Base-by-base conservation (phyloP, 2,797 vertebrate species). In the Spea hammondii region DNA sequence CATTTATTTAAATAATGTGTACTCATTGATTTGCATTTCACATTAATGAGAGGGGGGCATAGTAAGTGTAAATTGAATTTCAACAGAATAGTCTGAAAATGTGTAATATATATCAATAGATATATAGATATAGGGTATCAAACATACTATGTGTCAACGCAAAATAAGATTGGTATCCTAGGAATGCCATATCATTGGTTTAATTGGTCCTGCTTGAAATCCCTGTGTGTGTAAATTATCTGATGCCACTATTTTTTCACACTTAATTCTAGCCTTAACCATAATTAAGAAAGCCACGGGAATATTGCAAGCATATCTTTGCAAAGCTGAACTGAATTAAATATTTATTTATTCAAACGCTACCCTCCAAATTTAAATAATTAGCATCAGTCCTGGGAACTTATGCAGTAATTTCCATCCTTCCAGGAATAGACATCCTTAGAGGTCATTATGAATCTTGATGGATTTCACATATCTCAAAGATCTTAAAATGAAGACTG, bases 361-460 rank as follows among this genome's bases (percentile, higher is more conserved):
- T 69, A 17, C 8, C 5, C 32, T 7, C 10, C 13, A 49, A 50
- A 64, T 74, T 65, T 66, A 76, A 71, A 71, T 80, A 80, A 80
- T 76, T 80, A 80, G 66, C 54, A 76, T 67, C 14, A 44, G 59
- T 80, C 12, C 73, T 65, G 67, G 72, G 72, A 75, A 79, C 12
- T 69, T 69, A 59, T 62, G 49, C 32, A 65, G 50, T 74, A 14
- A 12, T 47, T 79, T 79, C 70, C 13, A 53, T 79, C 32, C 54
- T 79, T 74, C 66, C 66, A 74, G 72, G 65, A 74, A 79, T 64
- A 54, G 71, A 73, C 70, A 79, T 74, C 46, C 57, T 74, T 72
- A 47, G 51, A 70, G 72, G 72, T 70, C 57, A 70, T 74, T 64
- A 74, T 69, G 48, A 73, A 62, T 79, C n/a, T 70, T 74, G 47